These are phyloP conservation scores for Alectoris magna DNA, from an alignment of 2,797 vertebrate genomes.

Conservation along the genomic window DNA sequence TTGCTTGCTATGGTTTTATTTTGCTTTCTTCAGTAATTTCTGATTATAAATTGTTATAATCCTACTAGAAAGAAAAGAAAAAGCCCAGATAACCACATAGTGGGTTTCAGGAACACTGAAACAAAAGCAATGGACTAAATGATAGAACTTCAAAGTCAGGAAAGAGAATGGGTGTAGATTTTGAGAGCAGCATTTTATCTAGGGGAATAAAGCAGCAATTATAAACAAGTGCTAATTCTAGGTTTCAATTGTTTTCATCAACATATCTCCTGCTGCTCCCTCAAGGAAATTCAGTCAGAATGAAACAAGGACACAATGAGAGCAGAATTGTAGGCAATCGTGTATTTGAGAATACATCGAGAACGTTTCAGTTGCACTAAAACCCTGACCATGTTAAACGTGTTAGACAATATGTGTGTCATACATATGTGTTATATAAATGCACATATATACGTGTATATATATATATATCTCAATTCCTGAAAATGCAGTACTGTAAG, in stretches of 20 bases:
- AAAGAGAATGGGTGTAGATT: background rate
- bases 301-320: background rate
- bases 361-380: background rate
- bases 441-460: too few species aligned
- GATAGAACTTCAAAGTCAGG: background rate
- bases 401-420: too few species aligned
- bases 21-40: background rate
- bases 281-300: background rate
- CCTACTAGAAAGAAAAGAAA: background rate
- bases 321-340: background rate
- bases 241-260: background rate
- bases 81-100: background rate
- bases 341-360: background rate
- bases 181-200: background rate
- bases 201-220: background rate
- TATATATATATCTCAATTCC: background rate
- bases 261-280: background rate
- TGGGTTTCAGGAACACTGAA: background rate
- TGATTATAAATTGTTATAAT: background rate
- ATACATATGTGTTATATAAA: background rate
- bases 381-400: background rate
- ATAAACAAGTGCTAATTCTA: background rate
- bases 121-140: background rate
- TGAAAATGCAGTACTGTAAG: background rate
- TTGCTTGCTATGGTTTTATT: background rate